Base-by-base conservation (phyloP, 2,113 vertebrate genomes). In the Xiphias gladius region DNA sequence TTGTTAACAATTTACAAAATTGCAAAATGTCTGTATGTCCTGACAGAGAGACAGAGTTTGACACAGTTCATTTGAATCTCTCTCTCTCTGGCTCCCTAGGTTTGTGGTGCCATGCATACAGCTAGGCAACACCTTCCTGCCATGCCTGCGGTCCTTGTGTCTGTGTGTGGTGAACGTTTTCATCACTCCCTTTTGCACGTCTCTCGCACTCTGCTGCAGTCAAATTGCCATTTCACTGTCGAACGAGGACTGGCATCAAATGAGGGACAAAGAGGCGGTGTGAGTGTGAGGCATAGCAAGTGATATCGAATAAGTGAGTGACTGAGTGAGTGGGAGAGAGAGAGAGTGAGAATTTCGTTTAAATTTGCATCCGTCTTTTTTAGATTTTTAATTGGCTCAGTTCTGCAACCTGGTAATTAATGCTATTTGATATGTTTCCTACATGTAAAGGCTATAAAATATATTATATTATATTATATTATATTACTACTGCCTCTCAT, bases 41-140 rank as follows among this genome's bases (percentile, higher is more conserved):
- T n/a, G n/a, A n/a, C n/a, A n/a, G n/a, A n/a, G n/a, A n/a, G n/a
- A n/a, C n/a, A n/a, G n/a, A n/a, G n/a, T n/a, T n/a, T n/a, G n/a
- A n/a, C n/a, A n/a, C n/a, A n/a, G n/a, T n/a, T 52, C 19, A 57
- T 39, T 30, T n/a, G 9, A 55, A 37, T 50, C 7, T 50, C 1
- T 75, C 32, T 77, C 17, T 12, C 17, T 43, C 30, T 67, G 17
- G 46, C 26, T 24, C 52, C 69, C 1, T 7, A 96, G 96, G 96
- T 96, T 95, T 82, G 85, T 96, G 83, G 93, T 95, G 73, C 96
- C 96, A 7, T 96, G 94, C 78, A 52, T 95, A 37, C 94, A 96
- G 87, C 89, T 96, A 64, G 96, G 94, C 62, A 90, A 94, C 68
- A 93, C 93, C 75, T 95, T 96, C 72, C 81, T 95, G 52, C 95